Percentiles rank a stretch among this genome's conserved stretches.
phyloP scores from a whole-genome alignment of 2,888 invertebrate genomes.

The Drosophila dives region DNA sequence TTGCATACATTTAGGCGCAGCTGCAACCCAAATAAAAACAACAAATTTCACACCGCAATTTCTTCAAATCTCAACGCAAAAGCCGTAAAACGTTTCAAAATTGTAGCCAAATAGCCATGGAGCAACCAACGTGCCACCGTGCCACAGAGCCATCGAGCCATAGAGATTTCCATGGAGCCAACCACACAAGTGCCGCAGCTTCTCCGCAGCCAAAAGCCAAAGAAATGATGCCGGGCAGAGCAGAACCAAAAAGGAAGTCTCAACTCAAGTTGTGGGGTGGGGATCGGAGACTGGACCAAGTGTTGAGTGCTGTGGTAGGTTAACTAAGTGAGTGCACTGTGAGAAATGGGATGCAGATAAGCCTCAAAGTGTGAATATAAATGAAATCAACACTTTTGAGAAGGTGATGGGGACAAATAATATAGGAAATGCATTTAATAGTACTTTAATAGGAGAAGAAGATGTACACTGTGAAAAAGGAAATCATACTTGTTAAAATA shows the following conservation, averaged over 20 bases:
- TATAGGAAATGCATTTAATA: not conserved
- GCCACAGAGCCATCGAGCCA: slow-evolving; percentile 48
- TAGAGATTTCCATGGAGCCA: slow-evolving; percentile 65
- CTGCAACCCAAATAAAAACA: slow-evolving; percentile 26
- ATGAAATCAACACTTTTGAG: not conserved
- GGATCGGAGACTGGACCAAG: slow-evolving; percentile 52
- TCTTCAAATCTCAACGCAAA: slow-evolving; percentile 58
- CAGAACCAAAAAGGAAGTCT: slow-evolving; percentile 14
- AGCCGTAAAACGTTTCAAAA: slow-evolving; percentile 76
- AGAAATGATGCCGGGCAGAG: slow-evolving; percentile 29
- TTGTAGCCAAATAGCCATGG: slow-evolving; percentile 70
- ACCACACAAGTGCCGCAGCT: slow-evolving; percentile 50
- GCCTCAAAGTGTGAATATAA: not conserved
- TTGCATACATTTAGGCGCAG: slow-evolving; percentile 73
- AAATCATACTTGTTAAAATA: not conserved
- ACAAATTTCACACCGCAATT: slow-evolving; percentile 29
- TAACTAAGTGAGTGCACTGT: slow-evolving; percentile 51
- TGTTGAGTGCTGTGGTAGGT: slow-evolving; percentile 61
- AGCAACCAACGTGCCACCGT: slow-evolving; percentile 44
- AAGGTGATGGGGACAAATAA: not conserved
- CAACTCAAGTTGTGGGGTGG: slow-evolving; percentile 1
- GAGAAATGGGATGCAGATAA: slow-evolving; percentile 5
- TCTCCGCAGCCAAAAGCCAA: slow-evolving; percentile 8
- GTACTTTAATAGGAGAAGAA: not conserved
- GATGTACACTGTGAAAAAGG: not conserved